Evolutionary conservation across 2,113 vertebrate species (phyloP).

Genomic region (cat (Felis catus)): DNA sequence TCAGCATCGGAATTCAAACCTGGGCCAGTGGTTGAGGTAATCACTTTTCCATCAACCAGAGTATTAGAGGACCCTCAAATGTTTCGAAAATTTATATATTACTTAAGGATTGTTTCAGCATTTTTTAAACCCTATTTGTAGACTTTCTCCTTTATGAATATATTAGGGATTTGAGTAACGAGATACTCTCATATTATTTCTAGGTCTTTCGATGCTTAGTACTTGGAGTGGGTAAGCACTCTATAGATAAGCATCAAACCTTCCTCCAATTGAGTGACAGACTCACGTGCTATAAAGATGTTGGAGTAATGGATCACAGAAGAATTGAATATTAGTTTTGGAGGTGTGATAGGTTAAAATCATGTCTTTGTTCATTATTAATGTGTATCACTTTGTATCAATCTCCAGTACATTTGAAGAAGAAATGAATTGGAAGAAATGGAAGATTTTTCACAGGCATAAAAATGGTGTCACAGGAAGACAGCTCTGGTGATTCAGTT

Average conservation of each 20-base stretch:
- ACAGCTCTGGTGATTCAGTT: not conserved
- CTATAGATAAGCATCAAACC: rapidly evolving
- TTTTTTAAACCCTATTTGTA: not conserved
- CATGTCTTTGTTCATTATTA: not conserved
- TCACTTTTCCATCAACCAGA: not conserved
- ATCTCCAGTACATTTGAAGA: not conserved
- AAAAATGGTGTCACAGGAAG: not conserved
- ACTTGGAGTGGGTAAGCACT: not conserved
- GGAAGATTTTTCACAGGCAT: not conserved
- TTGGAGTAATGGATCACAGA: not conserved
- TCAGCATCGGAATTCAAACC: not conserved
- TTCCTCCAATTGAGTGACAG: not conserved
- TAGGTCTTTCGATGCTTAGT: not conserved
- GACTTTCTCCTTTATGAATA: not conserved
- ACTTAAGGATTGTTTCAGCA: not conserved
- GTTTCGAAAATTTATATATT: not conserved
- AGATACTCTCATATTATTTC: not conserved
- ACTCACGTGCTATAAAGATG: not conserved
- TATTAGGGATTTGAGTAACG: not conserved
- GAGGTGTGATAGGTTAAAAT: not conserved
- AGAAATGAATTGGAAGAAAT: not conserved
- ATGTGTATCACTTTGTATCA: not conserved
- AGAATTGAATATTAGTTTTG: not conserved
- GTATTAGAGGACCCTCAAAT: not conserved
- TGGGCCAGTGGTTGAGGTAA: not conserved